Conservation (phyloP, 2,888 invertebrate species). For the Pollenia griseotomentosa region DNA sequence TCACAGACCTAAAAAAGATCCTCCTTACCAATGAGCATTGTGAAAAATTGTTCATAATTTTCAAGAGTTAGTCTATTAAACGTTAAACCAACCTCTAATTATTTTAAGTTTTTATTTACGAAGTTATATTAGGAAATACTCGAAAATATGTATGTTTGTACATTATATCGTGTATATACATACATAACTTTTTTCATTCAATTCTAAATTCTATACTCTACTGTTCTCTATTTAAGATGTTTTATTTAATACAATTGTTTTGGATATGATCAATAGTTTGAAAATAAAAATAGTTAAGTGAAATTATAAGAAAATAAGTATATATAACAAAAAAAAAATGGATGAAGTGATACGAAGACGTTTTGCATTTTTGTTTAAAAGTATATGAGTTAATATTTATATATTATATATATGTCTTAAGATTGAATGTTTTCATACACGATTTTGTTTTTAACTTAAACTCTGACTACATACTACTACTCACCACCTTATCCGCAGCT, state of each 20-base stretch:
- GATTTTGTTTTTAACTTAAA: conserved; percentile 58
- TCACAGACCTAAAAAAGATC: too few relatives aligned
- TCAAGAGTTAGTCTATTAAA: too few relatives aligned
- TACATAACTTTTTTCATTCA: not conserved
- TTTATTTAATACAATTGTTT: not conserved
- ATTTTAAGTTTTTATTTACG: too few relatives aligned
- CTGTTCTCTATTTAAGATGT: conserved; percentile 44
- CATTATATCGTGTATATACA: not conserved
- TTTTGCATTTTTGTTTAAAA: conserved; percentile 2
- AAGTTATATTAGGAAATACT: too few relatives aligned
- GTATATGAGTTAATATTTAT: conserved; percentile 8
- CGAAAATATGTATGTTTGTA: too few relatives aligned
- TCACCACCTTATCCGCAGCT: conserved; percentile 83
- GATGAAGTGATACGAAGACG: conserved; percentile 32
- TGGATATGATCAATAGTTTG: conserved; percentile 20
- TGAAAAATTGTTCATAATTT: too few relatives aligned
- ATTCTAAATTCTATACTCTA: conserved; percentile 20
- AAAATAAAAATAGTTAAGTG: conserved; percentile 19
- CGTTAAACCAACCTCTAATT: too few relatives aligned
- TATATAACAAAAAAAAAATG: conserved; percentile 49
- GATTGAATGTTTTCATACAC: conserved; percentile 8
- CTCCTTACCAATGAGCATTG: too few relatives aligned
- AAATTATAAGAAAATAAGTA: conserved; percentile 7
- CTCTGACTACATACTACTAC: conserved; percentile 77
- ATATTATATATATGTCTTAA: conserved; percentile 1